phyloP scores from a whole-genome alignment of 1,140 invertebrate species.

The Drosophila bifasciata region DNA sequence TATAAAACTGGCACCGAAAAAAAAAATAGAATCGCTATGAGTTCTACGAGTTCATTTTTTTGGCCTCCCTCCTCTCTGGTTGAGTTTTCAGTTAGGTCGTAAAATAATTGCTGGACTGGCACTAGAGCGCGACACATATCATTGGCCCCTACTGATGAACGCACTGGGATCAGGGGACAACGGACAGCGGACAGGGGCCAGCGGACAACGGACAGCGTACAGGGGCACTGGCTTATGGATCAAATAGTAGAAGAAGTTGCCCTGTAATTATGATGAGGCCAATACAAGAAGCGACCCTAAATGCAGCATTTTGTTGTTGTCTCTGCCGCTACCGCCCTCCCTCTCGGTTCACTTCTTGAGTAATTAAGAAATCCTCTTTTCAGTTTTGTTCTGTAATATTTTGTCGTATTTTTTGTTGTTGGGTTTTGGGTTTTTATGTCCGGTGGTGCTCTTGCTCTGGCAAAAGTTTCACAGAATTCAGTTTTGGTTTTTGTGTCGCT shows the following conservation, averaged over 20 bases:
- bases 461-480: slow-evolving; percentile 78
- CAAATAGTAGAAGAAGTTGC: slow-evolving; percentile 52
- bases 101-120: slow-evolving; percentile 70
- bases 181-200: not conserved
- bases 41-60: slow-evolving; percentile 51
- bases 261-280: slow-evolving; percentile 81
- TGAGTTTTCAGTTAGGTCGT: slow-evolving; percentile 70
- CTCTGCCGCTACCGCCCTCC: slow-evolving; percentile 31
- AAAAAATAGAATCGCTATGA: slow-evolving; percentile 54
- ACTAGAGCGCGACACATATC: slow-evolving; percentile 79
- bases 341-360: slow-evolving; percentile 53
- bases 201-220: no score
- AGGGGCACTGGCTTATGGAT: slow-evolving; percentile 43
- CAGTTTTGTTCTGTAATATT: slow-evolving; percentile 30
- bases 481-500: slow-evolving; percentile 46
- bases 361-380: slow-evolving; percentile 82
- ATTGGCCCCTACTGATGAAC: slow-evolving; percentile 63
- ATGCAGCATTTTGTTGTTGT: slow-evolving; percentile 52
- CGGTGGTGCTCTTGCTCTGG: slow-evolving; percentile 31
- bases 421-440: slow-evolving; percentile 70
- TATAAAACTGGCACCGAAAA: slow-evolving; percentile 30
- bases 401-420: slow-evolving; percentile 15
- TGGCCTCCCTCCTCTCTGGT: not conserved
- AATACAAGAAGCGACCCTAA: slow-evolving; percentile 79
- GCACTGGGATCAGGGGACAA: slow-evolving; percentile 21